Evolutionary conservation across 2,888 invertebrate species (phyloP).

Genomic region (Acanthosepion lycidas): DNA sequence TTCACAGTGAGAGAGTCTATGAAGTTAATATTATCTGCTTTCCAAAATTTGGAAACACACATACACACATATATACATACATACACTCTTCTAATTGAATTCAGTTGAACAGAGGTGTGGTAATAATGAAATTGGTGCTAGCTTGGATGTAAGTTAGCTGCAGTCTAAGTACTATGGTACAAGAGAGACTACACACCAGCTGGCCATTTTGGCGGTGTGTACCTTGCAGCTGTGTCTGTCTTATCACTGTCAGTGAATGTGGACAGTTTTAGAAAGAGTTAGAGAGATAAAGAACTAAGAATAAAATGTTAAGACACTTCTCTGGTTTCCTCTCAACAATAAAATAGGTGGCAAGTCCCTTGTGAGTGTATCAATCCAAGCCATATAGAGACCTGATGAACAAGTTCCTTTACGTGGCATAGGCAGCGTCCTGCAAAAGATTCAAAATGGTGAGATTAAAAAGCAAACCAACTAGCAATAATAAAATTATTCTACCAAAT

Average conservation of each 20-base stretch:
- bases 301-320: slow-evolving; percentile 78
- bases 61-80: not conserved
- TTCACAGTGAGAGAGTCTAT: not conserved
- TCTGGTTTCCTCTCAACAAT: slow-evolving; percentile 77
- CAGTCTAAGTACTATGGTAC: not conserved
- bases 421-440: slow-evolving; percentile 85
- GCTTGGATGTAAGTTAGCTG: not conserved
- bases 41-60: slow-evolving; percentile 7
- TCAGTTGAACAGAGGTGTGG: not conserved
- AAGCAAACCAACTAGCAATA: not conserved
- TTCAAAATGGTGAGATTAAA: not conserved
- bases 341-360: slow-evolving; percentile 91
- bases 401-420: slow-evolving; percentile 94
- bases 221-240: not conserved
- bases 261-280: not conserved
- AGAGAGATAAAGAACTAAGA: slow-evolving; percentile 53
- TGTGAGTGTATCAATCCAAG: slow-evolving; percentile 94
- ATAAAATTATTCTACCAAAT: too few relatives aligned
- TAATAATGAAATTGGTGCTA: slow-evolving; percentile 43
- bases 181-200: slow-evolving; percentile 36
- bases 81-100: not conserved
- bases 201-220: not conserved
- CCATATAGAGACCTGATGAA: slow-evolving; percentile 93
- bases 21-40: not conserved
- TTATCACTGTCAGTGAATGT: not conserved